These are phyloP conservation scores for Hypocryptadius cinnamomeus DNA, from an alignment of 2,113 vertebrate genomes.

Conservation along the genomic window DNA sequence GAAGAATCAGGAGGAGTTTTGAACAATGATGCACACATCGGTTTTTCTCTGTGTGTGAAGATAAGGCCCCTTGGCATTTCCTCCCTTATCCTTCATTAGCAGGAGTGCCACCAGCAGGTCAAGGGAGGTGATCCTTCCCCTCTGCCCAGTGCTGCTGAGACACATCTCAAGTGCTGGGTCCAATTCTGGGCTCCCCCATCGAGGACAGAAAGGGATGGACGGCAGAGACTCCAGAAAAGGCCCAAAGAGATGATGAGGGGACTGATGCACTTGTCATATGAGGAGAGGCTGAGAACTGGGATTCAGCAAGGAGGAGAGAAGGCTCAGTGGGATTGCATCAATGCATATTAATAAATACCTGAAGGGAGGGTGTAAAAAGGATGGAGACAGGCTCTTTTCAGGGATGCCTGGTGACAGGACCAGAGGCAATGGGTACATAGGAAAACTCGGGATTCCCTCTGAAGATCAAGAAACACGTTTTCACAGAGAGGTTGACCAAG, in stretches of 20 bases:
- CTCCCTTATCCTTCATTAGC: background rate
- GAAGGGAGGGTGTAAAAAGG: background rate
- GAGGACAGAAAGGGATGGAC: background rate
- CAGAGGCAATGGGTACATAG: background rate
- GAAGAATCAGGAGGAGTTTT: background rate
- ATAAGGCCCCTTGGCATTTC: conserved; percentile 24
- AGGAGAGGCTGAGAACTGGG: background rate
- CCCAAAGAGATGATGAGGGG: background rate
- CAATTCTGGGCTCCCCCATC: background rate
- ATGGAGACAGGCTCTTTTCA: background rate
- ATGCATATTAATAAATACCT: background rate
- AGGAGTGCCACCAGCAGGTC: background rate
- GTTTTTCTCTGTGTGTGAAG: background rate
- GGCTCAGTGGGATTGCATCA: background rate
- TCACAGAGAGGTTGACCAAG: background rate
- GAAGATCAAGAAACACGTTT: background rate
- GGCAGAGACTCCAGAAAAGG: background rate
- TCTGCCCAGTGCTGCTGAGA: background rate
- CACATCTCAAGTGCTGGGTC: background rate
- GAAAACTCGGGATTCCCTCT: background rate
- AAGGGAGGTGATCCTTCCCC: background rate
- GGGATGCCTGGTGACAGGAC: background rate
- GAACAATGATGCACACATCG: background rate
- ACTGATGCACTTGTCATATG: background rate
- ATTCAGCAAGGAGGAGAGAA: background rate